Evolutionary conservation across 2,797 vertebrate species (phyloP).

Genomic region (Trichosurus vulpecula): DNA sequence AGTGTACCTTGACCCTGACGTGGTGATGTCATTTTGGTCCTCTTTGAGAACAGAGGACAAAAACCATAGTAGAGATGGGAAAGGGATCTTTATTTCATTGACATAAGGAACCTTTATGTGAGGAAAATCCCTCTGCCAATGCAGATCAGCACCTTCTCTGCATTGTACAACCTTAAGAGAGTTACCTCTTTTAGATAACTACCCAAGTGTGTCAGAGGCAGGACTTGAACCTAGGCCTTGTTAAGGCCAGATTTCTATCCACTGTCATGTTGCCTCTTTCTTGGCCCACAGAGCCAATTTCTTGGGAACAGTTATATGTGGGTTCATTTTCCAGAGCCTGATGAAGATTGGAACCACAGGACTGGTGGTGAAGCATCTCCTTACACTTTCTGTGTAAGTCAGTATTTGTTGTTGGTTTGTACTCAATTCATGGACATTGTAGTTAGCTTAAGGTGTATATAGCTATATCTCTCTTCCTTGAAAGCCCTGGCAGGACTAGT

Average conservation of each 20-base stretch:
- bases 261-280: background rate
- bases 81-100: background rate
- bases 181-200: background rate
- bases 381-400: background rate
- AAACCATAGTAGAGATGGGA: background rate
- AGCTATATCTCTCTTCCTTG: background rate
- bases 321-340: background rate
- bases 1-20: background rate
- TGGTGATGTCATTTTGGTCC: background rate
- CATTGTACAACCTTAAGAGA: background rate
- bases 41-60: background rate
- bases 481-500: background rate
- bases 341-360: background rate
- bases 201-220: background rate
- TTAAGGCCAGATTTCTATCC: background rate
- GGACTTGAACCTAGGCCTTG: background rate
- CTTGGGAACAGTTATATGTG: background rate
- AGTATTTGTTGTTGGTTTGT: background rate
- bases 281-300: background rate
- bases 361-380: background rate
- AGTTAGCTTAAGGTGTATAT: background rate
- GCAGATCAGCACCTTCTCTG: background rate
- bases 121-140: background rate
- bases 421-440: background rate
- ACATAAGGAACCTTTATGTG: background rate